phyloP scores from a whole-genome alignment of 2,888 invertebrate genomes.

The Ypsolopha sequella region DNA sequence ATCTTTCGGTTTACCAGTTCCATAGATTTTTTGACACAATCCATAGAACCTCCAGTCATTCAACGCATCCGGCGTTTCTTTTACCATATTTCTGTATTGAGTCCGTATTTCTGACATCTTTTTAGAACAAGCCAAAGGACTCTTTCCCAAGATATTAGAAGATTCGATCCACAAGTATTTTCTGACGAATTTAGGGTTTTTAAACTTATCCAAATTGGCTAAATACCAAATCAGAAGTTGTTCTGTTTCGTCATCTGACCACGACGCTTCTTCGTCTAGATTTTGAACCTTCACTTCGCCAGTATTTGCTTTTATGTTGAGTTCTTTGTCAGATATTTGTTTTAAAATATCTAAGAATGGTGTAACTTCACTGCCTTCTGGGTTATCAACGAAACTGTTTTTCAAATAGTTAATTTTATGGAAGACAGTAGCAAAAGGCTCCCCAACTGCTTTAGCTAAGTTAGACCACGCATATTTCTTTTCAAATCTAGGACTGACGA shows the following conservation, averaged over 20 bases:
- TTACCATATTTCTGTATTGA: constrained; percentile 46
- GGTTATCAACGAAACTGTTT: constrained; percentile 27
- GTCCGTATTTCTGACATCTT: constrained; percentile 56
- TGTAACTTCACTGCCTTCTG: constrained; percentile 14
- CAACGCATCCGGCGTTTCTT: constrained; percentile 32
- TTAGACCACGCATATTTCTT: constrained; percentile 52
- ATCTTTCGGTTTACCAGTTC: constrained; percentile 41
- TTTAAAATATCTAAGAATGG: constrained; percentile 26
- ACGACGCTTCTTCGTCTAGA: constrained; percentile 24
- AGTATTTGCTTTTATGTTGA: constrained; percentile 18
- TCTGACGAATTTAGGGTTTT: constrained; percentile 49
- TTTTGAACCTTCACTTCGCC: constrained; percentile 17
- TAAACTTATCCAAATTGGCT: constrained; percentile 54
- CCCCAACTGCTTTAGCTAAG: constrained; percentile 32
- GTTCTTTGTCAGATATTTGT: constrained; percentile 35
- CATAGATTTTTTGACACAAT: constrained; percentile 58
- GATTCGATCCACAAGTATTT: constrained; percentile 55
- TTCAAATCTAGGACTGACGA: constrained; percentile 44
- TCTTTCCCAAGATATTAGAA: constrained; percentile 38
- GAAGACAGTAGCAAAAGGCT: constrained; percentile 38
- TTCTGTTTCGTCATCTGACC: constrained; percentile 44
- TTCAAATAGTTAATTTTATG: constrained; percentile 53
- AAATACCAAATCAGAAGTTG: constrained; percentile 49
- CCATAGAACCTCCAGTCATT: constrained; percentile 42
- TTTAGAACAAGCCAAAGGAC: constrained; percentile 47